Evolutionary conservation across 1,140 invertebrate species (phyloP).

Genomic region (Lysiphlebus fabarum): DNA sequence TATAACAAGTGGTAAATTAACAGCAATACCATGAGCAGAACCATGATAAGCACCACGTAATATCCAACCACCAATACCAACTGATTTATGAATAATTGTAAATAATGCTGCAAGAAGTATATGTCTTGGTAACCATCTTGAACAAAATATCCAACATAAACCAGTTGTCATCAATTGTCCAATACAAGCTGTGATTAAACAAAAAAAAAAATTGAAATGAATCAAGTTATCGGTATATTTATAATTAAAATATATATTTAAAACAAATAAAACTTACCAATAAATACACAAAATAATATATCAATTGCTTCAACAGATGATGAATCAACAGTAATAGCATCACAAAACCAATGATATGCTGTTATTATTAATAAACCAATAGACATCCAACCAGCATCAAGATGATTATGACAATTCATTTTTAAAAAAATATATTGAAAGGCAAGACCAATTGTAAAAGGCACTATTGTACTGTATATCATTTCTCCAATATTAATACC

Average conservation of each 20-base stretch:
- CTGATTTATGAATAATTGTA: conserved; percentile 49
- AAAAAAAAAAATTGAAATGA: too few relatives aligned
- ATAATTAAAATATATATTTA: too few relatives aligned
- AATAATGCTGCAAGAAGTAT: conserved; percentile 45
- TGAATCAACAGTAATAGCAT: conserved; percentile 46
- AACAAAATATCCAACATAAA: conserved; percentile 48
- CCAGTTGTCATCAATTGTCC: conserved; percentile 45
- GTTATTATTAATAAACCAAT: conserved; percentile 42
- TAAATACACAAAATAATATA: conserved; percentile 46
- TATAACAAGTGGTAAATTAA: conserved; percentile 47
- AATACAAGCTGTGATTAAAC: conserved; percentile 40
- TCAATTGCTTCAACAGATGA: conserved; percentile 46
- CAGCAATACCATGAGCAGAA: conserved; percentile 40
- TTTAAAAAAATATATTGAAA: conserved; percentile 32
- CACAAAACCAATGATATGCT: conserved; percentile 50
- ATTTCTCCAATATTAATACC: conserved; percentile 48
- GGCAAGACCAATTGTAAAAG: conserved; percentile 41
- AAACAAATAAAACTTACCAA: conserved; percentile 42
- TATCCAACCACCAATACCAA: conserved; percentile 48
- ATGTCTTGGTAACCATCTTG: conserved; percentile 42
- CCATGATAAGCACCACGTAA: conserved; percentile 46
- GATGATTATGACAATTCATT: conserved; percentile 23
- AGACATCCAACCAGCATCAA: conserved; percentile 42
- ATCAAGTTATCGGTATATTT: too few relatives aligned
- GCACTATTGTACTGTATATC: conserved; percentile 46